Evolutionary conservation across 2,797 vertebrate genomes (phyloP).

Genomic region (Erethizon dorsatum): DNA sequence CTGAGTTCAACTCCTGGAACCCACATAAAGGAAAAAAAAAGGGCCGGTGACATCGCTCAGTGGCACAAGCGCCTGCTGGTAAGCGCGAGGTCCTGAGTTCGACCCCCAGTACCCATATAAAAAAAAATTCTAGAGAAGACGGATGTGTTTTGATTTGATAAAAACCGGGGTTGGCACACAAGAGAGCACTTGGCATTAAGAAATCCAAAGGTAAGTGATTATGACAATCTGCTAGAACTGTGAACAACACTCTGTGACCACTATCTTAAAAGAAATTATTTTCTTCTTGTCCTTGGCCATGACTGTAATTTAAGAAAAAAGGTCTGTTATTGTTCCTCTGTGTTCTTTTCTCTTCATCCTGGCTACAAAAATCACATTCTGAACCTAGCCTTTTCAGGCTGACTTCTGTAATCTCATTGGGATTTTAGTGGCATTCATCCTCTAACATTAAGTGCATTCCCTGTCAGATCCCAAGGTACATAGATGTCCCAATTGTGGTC

Average conservation of each 20-base stretch:
- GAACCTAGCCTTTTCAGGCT: neutral
- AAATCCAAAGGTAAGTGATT: slow-evolving; percentile 48
- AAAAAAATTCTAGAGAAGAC: slow-evolving; percentile 47
- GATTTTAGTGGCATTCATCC: neutral
- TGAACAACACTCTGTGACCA: neutral
- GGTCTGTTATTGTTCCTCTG: neutral
- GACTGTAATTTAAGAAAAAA: neutral
- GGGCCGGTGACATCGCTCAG: too few species aligned
- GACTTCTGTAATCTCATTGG: slow-evolving; percentile 16
- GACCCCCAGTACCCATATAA: too few species aligned
- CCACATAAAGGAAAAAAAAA: too few species aligned
- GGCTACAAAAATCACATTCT: slow-evolving; percentile 21
- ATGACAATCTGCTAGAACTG: neutral
- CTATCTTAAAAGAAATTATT: slow-evolving; percentile 55
- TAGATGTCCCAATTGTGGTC: neutral
- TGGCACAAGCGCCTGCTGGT: too few species aligned
- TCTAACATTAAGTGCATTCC: neutral
- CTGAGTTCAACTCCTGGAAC: too few species aligned
- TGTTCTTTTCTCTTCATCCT: slow-evolving; percentile 10
- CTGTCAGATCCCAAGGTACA: neutral
- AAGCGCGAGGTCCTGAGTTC: too few species aligned
- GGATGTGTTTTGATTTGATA: slow-evolving; percentile 58
- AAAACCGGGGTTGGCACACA: neutral
- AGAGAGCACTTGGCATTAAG: slow-evolving; percentile 52
- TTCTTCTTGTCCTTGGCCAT: slow-evolving; percentile 40